Evolutionary conservation across 2,797 vertebrate species (phyloP), one percentile per base, ranked within the genome.

Genomic region (Eptatretus atami): DNA sequence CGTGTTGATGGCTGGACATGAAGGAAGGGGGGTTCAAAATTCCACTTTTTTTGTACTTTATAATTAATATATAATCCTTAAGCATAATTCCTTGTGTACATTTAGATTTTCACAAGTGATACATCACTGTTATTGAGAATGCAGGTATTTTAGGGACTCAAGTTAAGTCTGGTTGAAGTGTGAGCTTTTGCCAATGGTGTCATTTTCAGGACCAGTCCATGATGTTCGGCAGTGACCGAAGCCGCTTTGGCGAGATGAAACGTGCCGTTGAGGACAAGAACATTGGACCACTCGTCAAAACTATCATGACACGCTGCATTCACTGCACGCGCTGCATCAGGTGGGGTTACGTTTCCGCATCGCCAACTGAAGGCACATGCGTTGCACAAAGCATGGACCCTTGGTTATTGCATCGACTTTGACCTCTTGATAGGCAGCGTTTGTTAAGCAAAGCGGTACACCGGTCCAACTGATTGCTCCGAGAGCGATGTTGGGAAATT

Each of bases 181-280:
- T 44, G 31, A 44, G 31, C 2, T 8, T 44, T 44, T 44, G 31
- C 31, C 31, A 44, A 44, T 44, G 31, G 31, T 44, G 31, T 8
- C 31, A 44, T 44, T 13, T 54, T 6, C 19, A 81, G 80, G 80
- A 82, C 70, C 80, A 82, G 53, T 82, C 80, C 1, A 81, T 81
- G 87, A 88, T 83, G 82, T 98, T 96, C 69, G 92, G 92, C 68
- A 81, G 78, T 54, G 92, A 98, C 67, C 80, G 92, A 69, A 98
- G 92, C 71, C 81, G 90, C 63, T 95, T 94, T 73, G 74, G 78
- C 64, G 92, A 96, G 67, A 76, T 73, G 31, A 98, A 98, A 69
- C 77, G 92, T 69, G 92, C 92, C 2, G 92, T 98, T 69, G 92
- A 98, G 71, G 90, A 98, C 74, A 96, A 98, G 72, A 98, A 98